A percentile compares a stretch with the other conserved stretches of the same genome.
Evolutionary conservation across 2,888 invertebrate species (phyloP).

Genomic region (Parnassius glacialis): DNA sequence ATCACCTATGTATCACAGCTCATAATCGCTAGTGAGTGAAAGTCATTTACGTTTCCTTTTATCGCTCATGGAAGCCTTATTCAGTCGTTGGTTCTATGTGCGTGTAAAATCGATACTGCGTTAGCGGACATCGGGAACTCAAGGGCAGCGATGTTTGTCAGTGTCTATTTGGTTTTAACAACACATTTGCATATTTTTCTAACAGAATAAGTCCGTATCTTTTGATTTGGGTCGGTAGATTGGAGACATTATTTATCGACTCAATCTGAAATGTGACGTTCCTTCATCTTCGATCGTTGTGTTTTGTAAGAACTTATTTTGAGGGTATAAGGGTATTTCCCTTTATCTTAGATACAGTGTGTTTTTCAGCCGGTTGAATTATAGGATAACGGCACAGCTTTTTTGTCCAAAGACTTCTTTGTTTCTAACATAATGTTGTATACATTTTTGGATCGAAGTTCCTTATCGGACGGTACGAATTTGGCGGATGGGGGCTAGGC

Average conservation of each 20-base stretch:
- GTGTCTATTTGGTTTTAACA: constrained; percentile 31
- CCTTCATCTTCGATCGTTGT: background rate
- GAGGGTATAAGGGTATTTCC: background rate
- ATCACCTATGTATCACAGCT: constrained; percentile 31
- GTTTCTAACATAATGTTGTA: too few relatives aligned
- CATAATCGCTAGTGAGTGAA: constrained; percentile 36
- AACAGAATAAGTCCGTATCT: constrained; percentile 8
- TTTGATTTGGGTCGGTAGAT: background rate
- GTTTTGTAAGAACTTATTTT: background rate
- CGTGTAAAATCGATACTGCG: constrained; percentile 73
- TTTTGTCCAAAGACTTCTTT: background rate
- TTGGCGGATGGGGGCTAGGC: too few relatives aligned
- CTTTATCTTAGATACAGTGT: background rate
- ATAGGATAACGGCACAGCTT: background rate
- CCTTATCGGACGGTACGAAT: too few relatives aligned
- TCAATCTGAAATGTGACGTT: background rate
- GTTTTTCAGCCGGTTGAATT: background rate
- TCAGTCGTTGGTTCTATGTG: constrained; percentile 64
- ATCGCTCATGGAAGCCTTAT: constrained; percentile 68
- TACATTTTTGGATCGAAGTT: too few relatives aligned
- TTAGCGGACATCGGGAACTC: constrained; percentile 60
- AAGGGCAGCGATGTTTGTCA: constrained; percentile 58
- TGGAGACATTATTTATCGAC: background rate
- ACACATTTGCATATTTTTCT: constrained; percentile 22
- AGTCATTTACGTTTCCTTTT: constrained; percentile 41